Evolutionary conservation across 2,797 vertebrate genomes (phyloP).

Genomic region (Botia kubotai): DNA sequence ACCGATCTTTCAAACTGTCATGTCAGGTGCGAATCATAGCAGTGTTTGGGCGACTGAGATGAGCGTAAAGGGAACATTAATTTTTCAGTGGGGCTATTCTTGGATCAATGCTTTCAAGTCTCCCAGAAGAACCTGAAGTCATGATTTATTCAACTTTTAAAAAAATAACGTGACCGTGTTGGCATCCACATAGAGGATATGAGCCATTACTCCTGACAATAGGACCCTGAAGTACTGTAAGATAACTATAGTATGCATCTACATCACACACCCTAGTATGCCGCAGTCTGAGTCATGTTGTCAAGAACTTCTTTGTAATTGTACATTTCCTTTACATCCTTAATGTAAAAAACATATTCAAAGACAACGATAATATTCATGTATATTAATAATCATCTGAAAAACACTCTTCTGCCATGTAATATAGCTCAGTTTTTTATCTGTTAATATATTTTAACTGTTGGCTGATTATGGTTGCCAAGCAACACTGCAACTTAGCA

Average conservation of each 20-base stretch:
- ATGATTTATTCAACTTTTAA: constrained; percentile 83
- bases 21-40: constrained; percentile 36
- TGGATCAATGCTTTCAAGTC: constrained; percentile 84
- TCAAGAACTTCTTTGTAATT: background rate
- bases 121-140: constrained; percentile 81
- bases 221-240: constrained; percentile 36
- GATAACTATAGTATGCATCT: background rate
- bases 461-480: background rate
- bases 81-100: constrained; percentile 88
- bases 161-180: constrained; percentile 49
- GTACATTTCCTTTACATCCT: too few relatives aligned
- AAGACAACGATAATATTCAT: too few relatives aligned
- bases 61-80: constrained; percentile 76
- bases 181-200: constrained; percentile 60
- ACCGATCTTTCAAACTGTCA: constrained; percentile 39
- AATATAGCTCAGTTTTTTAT: too few relatives aligned
- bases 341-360: background rate
- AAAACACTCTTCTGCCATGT: too few relatives aligned
- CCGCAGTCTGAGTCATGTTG: background rate
- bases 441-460: background rate
- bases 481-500: too few relatives aligned
- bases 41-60: constrained; percentile 49
- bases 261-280: background rate
- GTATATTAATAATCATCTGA: too few relatives aligned
- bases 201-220: constrained; percentile 56